Percentiles rank a stretch among this genome's conserved stretches.
These are phyloP conservation scores for Cydia amplana DNA, from an alignment of 1,140 invertebrate genomes.

Conservation along the genomic window DNA sequence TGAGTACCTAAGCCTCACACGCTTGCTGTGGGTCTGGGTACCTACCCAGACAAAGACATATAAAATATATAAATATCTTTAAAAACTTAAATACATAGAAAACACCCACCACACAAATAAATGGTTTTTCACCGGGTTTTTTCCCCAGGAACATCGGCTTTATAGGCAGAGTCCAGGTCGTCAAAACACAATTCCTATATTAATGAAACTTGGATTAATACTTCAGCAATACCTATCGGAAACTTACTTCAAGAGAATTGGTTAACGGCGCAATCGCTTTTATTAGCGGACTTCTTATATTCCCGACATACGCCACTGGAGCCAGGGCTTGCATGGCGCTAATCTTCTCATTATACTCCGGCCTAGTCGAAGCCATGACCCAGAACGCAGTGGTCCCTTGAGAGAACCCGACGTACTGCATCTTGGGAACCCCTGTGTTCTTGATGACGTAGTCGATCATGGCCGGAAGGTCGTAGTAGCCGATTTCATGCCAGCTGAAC, in stretches of 20 bases:
- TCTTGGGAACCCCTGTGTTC: conserved; percentile 75
- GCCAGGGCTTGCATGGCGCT: conserved; percentile 84
- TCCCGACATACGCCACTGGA: conserved; percentile 85
- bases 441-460: conserved; percentile 86
- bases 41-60: no score
- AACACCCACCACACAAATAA: no score
- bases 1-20: no score
- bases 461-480: conserved; percentile 87
- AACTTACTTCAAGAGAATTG: conserved; percentile 81
- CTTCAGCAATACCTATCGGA: conserved; percentile 22
- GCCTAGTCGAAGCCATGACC: conserved; percentile 82
- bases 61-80: no score
- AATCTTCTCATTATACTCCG: conserved; percentile 85
- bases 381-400: conserved; percentile 83
- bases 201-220: no score
- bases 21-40: no score
- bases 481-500: conserved; percentile 86
- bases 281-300: conserved; percentile 85
- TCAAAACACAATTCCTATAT: no score
- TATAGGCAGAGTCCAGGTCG: no score
- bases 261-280: conserved; percentile 81
- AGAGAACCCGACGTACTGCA: conserved; percentile 82
- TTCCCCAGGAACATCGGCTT: no score
- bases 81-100: no score
- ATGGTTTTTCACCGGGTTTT: no score